Evolutionary conservation across 2,888 invertebrate genomes (phyloP), one percentile per base, ranked within the genome.

Genomic region (Coelopa pilipes): DNA sequence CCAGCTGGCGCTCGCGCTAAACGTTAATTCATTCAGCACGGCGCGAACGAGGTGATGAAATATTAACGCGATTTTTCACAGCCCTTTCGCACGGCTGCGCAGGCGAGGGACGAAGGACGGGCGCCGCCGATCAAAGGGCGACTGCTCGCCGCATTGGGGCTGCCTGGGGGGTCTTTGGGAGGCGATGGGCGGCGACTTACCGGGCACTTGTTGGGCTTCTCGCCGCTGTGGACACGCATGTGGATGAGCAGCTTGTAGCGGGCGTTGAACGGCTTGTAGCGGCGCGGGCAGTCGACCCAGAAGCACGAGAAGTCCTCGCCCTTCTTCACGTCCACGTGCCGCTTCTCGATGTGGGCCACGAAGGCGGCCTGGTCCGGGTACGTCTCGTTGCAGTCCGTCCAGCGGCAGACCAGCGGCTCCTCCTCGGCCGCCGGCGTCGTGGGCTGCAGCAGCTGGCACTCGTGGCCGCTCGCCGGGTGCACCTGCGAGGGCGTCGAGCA

Each of bases 171-270:
- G n/a, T n/a, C n/a, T n/a, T n/a, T n/a, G n/a, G n/a, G n/a, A n/a
- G n/a, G n/a, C n/a, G n/a, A n/a, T n/a, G n/a, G n/a, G n/a, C n/a
- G n/a, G n/a, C 34, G 76, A 92, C 95, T 94, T 89, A 99, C 98
- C 88, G 95, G 94, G 88, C 99, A 99, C 87, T 96, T 94, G 87
- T 99, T 98, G 0, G 99, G 99, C 85, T 99, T 99, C 84, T 99
- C 98, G 5, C 99, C 98, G 21, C 97, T 98, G 87, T 99, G 99
- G 0, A 98, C 95, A 17, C 99, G 89, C 96, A 99, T 85, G 71
- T 85, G 85, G 46, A 95, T 99, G 57, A 98, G 92, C 60, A 99
- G 90, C 88, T 99, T 99, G 89, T 99, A 99, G 78, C 98, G 92
- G 0, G 99, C 99, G 88, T 99, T 98, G 89, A 99, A 99, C 13